A percentile compares a stretch with the other conserved stretches of the same genome.
Evolutionary conservation across 2,888 invertebrate species (phyloP).

Genomic region (Cerastis leucographa): DNA sequence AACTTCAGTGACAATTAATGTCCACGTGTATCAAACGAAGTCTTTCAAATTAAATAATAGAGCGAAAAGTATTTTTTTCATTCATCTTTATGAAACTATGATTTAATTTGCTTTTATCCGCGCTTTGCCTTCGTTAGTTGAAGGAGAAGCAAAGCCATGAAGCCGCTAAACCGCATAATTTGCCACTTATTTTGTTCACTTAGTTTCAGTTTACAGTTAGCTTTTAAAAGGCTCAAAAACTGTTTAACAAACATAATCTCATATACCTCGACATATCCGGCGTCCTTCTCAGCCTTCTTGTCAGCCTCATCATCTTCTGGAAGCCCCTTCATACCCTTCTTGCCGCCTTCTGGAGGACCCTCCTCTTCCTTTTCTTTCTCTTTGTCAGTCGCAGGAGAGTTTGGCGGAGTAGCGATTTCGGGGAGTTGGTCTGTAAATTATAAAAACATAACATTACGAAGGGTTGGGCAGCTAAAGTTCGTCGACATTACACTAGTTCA

Average conservation of each 20-base stretch:
- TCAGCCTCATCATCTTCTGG: conserved; percentile 70
- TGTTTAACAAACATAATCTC: neutral
- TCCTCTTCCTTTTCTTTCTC: conserved; percentile 67
- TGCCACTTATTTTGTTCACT: neutral
- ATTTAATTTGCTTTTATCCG: too few species aligned
- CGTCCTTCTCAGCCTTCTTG: conserved; percentile 85
- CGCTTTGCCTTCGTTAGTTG: too few species aligned
- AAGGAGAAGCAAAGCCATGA: too few species aligned
- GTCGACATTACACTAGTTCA: neutral
- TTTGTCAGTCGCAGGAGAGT: conserved; percentile 39
- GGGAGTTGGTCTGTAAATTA: conserved; percentile 53
- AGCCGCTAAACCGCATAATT: too few species aligned
- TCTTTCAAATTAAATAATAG: too few species aligned
- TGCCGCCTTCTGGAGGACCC: conserved; percentile 69
- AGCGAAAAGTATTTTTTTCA: too few species aligned
- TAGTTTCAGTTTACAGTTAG: neutral
- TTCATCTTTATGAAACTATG: too few species aligned
- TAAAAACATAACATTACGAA: neutral
- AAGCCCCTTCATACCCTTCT: conserved; percentile 77
- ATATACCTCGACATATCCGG: conserved; percentile 82
- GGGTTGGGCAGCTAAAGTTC: neutral
- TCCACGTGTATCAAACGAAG: too few species aligned
- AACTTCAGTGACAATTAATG: too few species aligned
- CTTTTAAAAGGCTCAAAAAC: neutral
- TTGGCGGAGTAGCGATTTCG: conserved; percentile 17